Evolutionary conservation across 2,888 invertebrate species (phyloP).

Genomic region (Phaonia tiefii): DNA sequence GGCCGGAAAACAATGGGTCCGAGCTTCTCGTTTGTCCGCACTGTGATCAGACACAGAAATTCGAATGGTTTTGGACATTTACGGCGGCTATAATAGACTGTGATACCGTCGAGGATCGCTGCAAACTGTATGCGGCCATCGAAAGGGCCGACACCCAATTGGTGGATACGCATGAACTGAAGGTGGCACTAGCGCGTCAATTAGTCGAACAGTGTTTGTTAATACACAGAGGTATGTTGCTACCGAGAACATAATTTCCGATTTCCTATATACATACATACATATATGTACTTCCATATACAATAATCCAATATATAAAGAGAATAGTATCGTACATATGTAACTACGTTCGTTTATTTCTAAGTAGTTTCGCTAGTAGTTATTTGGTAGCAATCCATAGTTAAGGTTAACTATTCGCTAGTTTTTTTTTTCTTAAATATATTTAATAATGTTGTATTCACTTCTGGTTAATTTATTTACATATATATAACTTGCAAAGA

Average conservation of each 20-base stretch:
- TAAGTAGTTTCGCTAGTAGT: constrained; percentile 58
- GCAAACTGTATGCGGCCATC: constrained; percentile 72
- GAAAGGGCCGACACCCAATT: constrained; percentile 71
- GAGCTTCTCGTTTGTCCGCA: constrained; percentile 70
- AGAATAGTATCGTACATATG: constrained; percentile 9
- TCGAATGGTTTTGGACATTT: constrained; percentile 73
- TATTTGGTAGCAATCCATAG: constrained; percentile 52
- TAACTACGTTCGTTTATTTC: constrained; percentile 2
- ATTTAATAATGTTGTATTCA: constrained; percentile 28
- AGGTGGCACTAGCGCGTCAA: constrained; percentile 72
- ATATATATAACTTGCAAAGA: not conserved
- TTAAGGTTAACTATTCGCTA: constrained; percentile 61
- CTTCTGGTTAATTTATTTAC: constrained; percentile 4
- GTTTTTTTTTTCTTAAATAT: constrained; percentile 41
- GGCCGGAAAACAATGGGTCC: constrained; percentile 70
- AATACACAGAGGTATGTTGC: constrained; percentile 72
- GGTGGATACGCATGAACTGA: constrained; percentile 71
- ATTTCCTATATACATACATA: not conserved
- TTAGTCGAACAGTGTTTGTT: constrained; percentile 72
- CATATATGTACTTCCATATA: not conserved
- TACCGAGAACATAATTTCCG: constrained; percentile 20
- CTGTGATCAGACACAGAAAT: constrained; percentile 71
- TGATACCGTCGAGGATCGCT: constrained; percentile 72
- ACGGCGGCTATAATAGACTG: constrained; percentile 71
- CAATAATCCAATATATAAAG: not conserved